Conservation (phyloP, 2,797 vertebrate species). For the Tympanoctomys barrerae region DNA sequence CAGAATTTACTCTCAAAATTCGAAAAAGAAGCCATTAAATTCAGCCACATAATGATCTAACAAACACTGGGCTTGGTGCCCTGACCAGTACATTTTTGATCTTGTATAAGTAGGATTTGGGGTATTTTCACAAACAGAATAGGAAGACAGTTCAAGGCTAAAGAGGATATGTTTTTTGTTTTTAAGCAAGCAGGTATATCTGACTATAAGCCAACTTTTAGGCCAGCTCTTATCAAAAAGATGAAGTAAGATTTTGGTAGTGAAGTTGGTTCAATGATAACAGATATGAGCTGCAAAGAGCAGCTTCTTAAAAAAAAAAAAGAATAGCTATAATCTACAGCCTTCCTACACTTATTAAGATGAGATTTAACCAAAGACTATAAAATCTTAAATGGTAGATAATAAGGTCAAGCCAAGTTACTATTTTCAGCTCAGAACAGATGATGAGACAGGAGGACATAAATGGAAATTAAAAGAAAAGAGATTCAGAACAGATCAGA, state of each 20-base stretch:
- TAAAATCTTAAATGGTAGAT: conserved; percentile 83
- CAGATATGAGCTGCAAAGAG: conserved; percentile 42
- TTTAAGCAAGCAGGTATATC: not conserved
- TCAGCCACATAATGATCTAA: not conserved
- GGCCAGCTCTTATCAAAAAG: conserved; percentile 65
- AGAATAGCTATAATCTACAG: conserved; percentile 49
- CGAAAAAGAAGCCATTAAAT: not conserved
- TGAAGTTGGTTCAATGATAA: conserved; percentile 46
- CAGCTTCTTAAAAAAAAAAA: conserved; percentile 44
- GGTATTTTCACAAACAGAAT: conserved; percentile 11
- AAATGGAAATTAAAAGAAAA: conserved; percentile 83
- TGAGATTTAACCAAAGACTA: conserved; percentile 83
- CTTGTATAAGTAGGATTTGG: not conserved
- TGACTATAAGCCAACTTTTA: conserved; percentile 2
- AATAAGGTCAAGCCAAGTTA: conserved; percentile 82
- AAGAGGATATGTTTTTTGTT: not conserved
- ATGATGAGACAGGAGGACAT: conserved; percentile 79
- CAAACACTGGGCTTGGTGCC: not conserved
- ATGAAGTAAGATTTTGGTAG: conserved; percentile 61
- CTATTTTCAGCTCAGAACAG: conserved; percentile 82
- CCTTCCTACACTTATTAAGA: conserved; percentile 78
- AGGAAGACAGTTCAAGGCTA: conserved; percentile 2
- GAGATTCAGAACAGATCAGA: conserved; percentile 81
- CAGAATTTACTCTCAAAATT: not conserved
- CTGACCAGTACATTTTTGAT: not conserved